Base-by-base conservation (phyloP, 1,140 invertebrate species). In the Meloidogyne hapla region DNA sequence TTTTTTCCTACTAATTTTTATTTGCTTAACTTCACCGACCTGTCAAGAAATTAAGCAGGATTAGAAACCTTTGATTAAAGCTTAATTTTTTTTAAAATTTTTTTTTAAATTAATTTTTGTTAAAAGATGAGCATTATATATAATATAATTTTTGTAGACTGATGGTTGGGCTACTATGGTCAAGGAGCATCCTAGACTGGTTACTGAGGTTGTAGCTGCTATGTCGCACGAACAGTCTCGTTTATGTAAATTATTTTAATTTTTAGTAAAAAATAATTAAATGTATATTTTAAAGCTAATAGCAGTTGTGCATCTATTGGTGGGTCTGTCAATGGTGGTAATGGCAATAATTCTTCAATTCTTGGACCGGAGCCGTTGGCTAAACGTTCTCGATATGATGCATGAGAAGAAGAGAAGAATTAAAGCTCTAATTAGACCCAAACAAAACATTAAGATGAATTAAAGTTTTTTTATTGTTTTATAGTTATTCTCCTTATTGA, bases 91-190 rank as follows among this genome's bases (percentile, higher is more conserved):
- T n/a, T n/a, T n/a, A n/a, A n/a, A n/a, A n/a, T n/a, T n/a, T n/a
- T n/a, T n/a, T n/a, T n/a, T n/a, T n/a, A n/a, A n/a, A n/a, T n/a
- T n/a, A n/a, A n/a, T n/a, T n/a, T n/a, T n/a, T 8, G 33, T 33
- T 33, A 33, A 33, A 33, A 33, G 33, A 5, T 8, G 12, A 42
- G 12, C 9, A 12, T 42, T 42, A 42, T 2, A 42, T 13, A 12
- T 13, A 42, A 42, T 42, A 10, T 12, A 42, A 0, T 42, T 68
- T 69, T 69, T 25, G 3, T 63, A 73, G 70, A 73, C 70, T 40
- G 70, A 73, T 21, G 70, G 70, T 64, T 73, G 70, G 70, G 70
- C 70, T n/a, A 64, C 61, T 26, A 73, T 73, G 70, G 70, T 73
- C 23, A 73, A 73, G 18, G 70, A 73, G 56, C 70, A 73, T 64